Conservation (phyloP, 2,888 invertebrate species). For the Noctuana brunneofusca region DNA sequence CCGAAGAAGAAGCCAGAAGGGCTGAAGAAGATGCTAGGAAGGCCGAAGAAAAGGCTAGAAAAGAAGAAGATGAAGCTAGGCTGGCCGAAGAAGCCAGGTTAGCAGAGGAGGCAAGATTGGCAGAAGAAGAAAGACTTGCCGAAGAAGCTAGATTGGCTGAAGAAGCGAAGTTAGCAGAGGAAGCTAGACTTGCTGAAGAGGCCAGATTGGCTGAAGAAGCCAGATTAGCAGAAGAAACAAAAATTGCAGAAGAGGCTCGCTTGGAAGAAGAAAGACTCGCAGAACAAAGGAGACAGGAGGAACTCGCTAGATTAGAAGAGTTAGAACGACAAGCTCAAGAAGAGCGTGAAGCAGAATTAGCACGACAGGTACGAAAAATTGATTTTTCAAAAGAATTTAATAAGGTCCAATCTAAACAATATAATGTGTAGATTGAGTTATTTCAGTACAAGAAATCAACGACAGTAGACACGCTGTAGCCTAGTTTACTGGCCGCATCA, state of each 20-base stretch:
- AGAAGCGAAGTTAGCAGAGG: constrained; percentile 67
- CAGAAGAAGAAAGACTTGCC: constrained; percentile 67
- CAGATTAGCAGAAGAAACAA: constrained; percentile 64
- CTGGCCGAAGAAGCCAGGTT: constrained; percentile 69
- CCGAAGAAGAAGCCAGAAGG: constrained; percentile 72
- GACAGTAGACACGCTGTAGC: too few relatives aligned
- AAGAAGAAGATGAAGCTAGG: constrained; percentile 72
- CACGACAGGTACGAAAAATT: constrained; percentile 79
- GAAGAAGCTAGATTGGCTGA: constrained; percentile 73
- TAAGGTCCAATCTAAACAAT: not conserved
- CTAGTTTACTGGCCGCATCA: too few relatives aligned
- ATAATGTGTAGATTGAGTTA: too few relatives aligned
- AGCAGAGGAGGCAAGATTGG: constrained; percentile 67
- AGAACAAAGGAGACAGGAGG: constrained; percentile 71
- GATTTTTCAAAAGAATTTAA: not conserved
- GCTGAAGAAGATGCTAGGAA: constrained; percentile 54
- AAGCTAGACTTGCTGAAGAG: constrained; percentile 76
- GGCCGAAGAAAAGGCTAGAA: constrained; percentile 60
- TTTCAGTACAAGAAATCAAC: too few relatives aligned
- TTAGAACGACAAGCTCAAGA: constrained; percentile 70
- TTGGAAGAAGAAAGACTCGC: constrained; percentile 74
- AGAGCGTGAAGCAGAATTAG: constrained; percentile 79
- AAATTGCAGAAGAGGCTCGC: constrained; percentile 61
- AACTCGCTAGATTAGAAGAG: constrained; percentile 71
- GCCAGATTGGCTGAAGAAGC: constrained; percentile 73